Evolutionary conservation across 2,797 vertebrate genomes (phyloP).

Genomic region (Poecile montanus): DNA sequence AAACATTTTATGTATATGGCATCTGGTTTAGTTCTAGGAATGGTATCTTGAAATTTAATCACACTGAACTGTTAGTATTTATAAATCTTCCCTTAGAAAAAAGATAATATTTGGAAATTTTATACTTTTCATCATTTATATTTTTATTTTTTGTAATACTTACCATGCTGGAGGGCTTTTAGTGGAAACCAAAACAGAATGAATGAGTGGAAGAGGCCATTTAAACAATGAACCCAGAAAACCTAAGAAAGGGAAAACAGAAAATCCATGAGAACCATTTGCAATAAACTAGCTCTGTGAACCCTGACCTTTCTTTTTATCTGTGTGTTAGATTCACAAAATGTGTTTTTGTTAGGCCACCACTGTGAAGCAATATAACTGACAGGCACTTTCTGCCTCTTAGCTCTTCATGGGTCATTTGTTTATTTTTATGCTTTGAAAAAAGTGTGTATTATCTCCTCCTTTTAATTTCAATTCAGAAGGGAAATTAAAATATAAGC

Average conservation of each 20-base stretch:
- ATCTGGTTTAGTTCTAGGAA: slow-evolving; percentile 39
- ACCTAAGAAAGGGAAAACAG: slow-evolving; percentile 88
- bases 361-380: slow-evolving; percentile 87
- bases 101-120: neutral
- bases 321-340: slow-evolving; percentile 88
- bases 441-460: slow-evolving; percentile 55
- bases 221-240: slow-evolving; percentile 99
- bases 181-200: slow-evolving; percentile 99
- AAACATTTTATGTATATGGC: neutral
- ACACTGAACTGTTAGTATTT: neutral
- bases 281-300: slow-evolving; percentile 87
- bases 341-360: slow-evolving; percentile 91
- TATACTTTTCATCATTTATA: slow-evolving; percentile 8
- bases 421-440: slow-evolving; percentile 78
- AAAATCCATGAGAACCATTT: slow-evolving; percentile 89
- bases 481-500: slow-evolving; percentile 33
- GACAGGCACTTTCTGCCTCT: slow-evolving; percentile 93
- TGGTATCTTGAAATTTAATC: neutral
- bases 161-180: slow-evolving; percentile 97
- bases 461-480: slow-evolving; percentile 60
- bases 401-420: slow-evolving; percentile 79
- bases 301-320: slow-evolving; percentile 93
- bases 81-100: neutral
- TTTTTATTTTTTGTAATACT: slow-evolving; percentile 72
- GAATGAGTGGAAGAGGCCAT: slow-evolving; percentile 99